A percentile compares a stretch with the other conserved stretches of the same genome.
Conservation (phyloP, 2,888 invertebrate species). For the Noctua fimbriata region DNA sequence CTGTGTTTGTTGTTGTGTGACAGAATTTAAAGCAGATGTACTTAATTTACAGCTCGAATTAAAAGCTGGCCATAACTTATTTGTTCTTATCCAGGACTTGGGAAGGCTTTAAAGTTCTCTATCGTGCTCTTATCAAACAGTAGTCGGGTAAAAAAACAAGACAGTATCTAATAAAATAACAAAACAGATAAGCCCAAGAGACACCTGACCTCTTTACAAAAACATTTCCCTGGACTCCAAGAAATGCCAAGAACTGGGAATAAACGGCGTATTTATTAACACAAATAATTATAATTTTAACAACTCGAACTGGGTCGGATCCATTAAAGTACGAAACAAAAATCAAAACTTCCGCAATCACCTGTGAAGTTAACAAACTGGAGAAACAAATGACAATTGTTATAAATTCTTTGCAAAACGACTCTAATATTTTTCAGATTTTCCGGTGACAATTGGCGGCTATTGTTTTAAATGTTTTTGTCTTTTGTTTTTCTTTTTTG, state of each 20-base stretch:
- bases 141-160: constrained; percentile 1
- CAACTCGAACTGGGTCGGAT: constrained; percentile 51
- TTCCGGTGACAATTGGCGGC: constrained; percentile 54
- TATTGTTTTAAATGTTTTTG: constrained; percentile 29
- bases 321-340: constrained; percentile 63
- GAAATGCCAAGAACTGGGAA: constrained; percentile 20
- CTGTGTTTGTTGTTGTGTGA: constrained; percentile 35
- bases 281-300: constrained; percentile 52
- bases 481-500: constrained; percentile 16
- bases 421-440: constrained; percentile 56
- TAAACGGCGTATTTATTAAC: constrained; percentile 37
- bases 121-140: constrained; percentile 2
- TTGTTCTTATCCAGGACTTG: background rate
- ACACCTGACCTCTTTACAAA: constrained; percentile 29
- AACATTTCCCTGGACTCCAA: constrained; percentile 26
- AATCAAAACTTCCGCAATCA: constrained; percentile 65
- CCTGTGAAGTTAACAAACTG: constrained; percentile 63
- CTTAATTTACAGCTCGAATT: constrained; percentile 7
- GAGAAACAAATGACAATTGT: constrained; percentile 54
- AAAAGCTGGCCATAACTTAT: constrained; percentile 11
- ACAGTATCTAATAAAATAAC: constrained; percentile 14
- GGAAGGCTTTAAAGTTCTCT: background rate
- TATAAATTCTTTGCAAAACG: constrained; percentile 56
- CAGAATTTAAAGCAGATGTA: constrained; percentile 25
- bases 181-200: constrained; percentile 25